phyloP scores from a whole-genome alignment of 1,140 invertebrate genomes.

The Zaprionus lachaisei region DNA sequence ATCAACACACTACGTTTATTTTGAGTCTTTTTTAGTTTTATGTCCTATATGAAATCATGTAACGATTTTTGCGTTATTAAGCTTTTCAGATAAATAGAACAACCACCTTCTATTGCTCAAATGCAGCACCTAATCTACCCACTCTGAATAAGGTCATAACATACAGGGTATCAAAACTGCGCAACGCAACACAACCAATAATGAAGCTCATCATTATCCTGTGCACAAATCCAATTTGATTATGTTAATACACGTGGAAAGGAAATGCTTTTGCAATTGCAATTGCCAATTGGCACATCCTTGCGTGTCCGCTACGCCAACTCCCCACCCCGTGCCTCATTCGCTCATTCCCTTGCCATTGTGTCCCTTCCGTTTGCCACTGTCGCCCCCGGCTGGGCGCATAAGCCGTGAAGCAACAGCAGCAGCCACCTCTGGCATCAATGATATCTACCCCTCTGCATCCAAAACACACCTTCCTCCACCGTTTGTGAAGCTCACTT shows the following conservation, averaged over 20 bases:
- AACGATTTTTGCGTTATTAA: too few species aligned
- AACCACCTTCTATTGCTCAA: neutral
- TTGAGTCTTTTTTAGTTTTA: too few species aligned
- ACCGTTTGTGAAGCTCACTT: conserved; percentile 21
- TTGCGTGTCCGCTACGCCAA: conserved; percentile 36
- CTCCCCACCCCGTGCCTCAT: too few species aligned
- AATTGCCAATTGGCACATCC: conserved; percentile 74
- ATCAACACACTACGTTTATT: too few species aligned
- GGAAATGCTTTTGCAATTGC: conserved; percentile 83
- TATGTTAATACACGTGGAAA: conserved; percentile 84
- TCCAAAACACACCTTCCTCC: neutral
- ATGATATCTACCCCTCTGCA: conserved; percentile 6
- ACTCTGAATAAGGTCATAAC: neutral
- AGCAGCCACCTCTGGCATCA: conserved; percentile 1
- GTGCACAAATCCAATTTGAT: conserved; percentile 84
- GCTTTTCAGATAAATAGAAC: too few species aligned
- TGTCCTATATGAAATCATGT: too few species aligned
- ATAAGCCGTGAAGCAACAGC: conserved; percentile 20
- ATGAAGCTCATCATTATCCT: conserved; percentile 83
- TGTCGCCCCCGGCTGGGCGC: neutral
- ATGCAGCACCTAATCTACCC: neutral
- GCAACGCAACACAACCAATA: conserved; percentile 72
- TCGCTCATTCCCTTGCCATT: neutral
- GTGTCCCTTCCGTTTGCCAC: neutral
- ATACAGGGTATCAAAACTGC: conserved; percentile 32